Evolutionary conservation across 2,797 vertebrate genomes (phyloP), one percentile per base, ranked within the genome.

Genomic region (Podarcis lilfordi): DNA sequence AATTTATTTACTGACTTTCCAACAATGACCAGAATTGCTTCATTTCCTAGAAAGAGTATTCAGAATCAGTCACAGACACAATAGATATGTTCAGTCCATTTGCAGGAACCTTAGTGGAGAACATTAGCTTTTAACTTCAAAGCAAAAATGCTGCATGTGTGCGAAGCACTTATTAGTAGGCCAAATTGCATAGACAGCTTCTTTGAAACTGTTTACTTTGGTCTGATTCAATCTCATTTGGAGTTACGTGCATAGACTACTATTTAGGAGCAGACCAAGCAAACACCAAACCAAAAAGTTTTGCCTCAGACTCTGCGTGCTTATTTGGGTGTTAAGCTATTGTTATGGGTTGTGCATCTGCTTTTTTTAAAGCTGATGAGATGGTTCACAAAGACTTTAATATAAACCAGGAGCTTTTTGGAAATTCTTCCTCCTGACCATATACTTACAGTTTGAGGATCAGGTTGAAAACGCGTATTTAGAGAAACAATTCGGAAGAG

Each of bases 401-500:
- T 74, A 72, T 43, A 84, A 61, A 43, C 25, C n/a, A 80, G 6
- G 59, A 2, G 1, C 23, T 50, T 9, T 84, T 85, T 37, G 81
- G 82, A 91, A 87, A 25, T 75, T 69, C 86, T 91, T 40, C 8
- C 1, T 35, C 1, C 32, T 0, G 2, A 0, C 19, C 76, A 87
- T 32, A 84, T 79, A 96, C 96, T 96, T 84, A 97, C 96, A 95
- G 71, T 77, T 23, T 96, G 94, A 17, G 89, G 87, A 64, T 94
- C 89, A 88, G 95, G 95, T 81, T 91, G 96, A 86, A 97, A 95
- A 50, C 89, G 83, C 59, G 88, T 91, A 91, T 97, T 92, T 89
- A 97, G 59, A 32, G 95, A 94, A 94, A 96, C 94, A 6, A 96
- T 83, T 32, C 94, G 95, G 90, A 96, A 93, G 79, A 81, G 89